A percentile compares a stretch with the other conserved stretches of the same genome.
Evolutionary conservation across 2,888 invertebrate species (phyloP).

Genomic region (Amblyjoppa fuscipennis): DNA sequence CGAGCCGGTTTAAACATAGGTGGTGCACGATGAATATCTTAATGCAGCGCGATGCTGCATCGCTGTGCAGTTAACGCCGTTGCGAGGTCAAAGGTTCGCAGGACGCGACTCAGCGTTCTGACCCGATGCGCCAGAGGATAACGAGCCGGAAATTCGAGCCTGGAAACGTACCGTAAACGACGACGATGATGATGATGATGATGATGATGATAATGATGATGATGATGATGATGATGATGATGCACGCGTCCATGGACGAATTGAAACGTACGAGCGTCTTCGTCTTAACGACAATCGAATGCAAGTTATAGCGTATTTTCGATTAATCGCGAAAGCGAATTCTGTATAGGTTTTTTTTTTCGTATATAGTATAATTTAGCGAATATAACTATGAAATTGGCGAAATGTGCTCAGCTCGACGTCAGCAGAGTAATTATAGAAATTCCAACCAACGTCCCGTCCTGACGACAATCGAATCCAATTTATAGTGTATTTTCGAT

Average conservation of each 20-base stretch:
- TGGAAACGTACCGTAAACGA: conserved; percentile 33
- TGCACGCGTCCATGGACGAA: conserved; percentile 14
- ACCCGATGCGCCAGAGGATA: conserved; percentile 59
- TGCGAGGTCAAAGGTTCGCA: conserved; percentile 57
- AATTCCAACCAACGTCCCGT: not conserved
- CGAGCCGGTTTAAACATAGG: not conserved
- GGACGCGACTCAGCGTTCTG: conserved; percentile 58
- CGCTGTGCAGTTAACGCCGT: conserved; percentile 32
- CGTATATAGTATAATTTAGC: too few relatives aligned
- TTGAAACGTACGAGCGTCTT: conserved; percentile 30
- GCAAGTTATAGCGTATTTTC: not conserved
- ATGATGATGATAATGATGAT: not conserved
- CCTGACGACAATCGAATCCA: too few relatives aligned
- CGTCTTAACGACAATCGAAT: not conserved
- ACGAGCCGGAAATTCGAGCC: conserved; percentile 65
- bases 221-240: conserved; percentile 17
- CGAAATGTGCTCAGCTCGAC: too few relatives aligned
- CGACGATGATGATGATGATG: conserved; percentile 10
- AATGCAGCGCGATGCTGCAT: conserved; percentile 41
- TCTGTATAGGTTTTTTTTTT: too few relatives aligned
- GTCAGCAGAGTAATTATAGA: not conserved
- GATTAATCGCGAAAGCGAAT: too few relatives aligned
- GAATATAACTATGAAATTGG: too few relatives aligned
- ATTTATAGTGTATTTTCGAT: too few relatives aligned
- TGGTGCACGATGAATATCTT: conserved; percentile 44